These are phyloP conservation scores for Phycodurus eques DNA, from an alignment of 2,113 vertebrate genomes.

Conservation along the genomic window DNA sequence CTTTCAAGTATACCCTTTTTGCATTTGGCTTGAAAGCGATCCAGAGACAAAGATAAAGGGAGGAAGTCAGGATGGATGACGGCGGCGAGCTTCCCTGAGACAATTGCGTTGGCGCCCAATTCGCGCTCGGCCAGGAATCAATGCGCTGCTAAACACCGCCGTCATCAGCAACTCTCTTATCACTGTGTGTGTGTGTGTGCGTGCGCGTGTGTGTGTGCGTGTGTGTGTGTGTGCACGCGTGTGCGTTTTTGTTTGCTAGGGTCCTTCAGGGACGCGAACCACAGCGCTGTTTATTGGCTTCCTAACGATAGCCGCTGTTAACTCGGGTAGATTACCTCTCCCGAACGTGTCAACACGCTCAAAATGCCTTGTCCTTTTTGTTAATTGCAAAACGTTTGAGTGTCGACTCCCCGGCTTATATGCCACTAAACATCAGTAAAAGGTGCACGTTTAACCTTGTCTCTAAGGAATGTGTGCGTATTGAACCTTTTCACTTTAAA, in stretches of 20 bases:
- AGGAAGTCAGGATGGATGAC: background rate
- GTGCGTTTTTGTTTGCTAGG: slow-evolving; percentile 8
- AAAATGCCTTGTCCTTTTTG: background rate
- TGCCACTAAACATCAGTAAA: too few species aligned
- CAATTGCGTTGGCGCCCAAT: background rate
- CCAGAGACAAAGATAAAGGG: background rate
- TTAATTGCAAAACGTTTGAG: background rate
- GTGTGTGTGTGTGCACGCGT: background rate
- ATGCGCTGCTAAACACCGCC: background rate
- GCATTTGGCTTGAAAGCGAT: background rate
- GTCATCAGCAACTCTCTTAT: background rate
- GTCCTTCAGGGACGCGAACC: slow-evolving; percentile 15
- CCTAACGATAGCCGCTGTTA: slow-evolving; percentile 28
- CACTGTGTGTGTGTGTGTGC: slow-evolving; percentile 6
- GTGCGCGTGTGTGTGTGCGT: background rate
- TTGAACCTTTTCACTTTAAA: too few species aligned
- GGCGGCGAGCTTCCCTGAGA: background rate
- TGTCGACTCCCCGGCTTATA: too few species aligned
- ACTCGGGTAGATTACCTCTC: slow-evolving; percentile 15
- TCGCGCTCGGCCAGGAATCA: background rate
- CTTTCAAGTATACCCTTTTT: too few species aligned
- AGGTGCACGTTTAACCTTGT: too few species aligned
- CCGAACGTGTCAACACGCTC: background rate
- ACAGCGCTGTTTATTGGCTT: slow-evolving; percentile 28
- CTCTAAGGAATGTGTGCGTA: too few species aligned